A percentile compares a stretch with the other conserved stretches of the same genome.
Conservation (phyloP, 2,888 invertebrate species). For the Tachystola acroxantha region DNA sequence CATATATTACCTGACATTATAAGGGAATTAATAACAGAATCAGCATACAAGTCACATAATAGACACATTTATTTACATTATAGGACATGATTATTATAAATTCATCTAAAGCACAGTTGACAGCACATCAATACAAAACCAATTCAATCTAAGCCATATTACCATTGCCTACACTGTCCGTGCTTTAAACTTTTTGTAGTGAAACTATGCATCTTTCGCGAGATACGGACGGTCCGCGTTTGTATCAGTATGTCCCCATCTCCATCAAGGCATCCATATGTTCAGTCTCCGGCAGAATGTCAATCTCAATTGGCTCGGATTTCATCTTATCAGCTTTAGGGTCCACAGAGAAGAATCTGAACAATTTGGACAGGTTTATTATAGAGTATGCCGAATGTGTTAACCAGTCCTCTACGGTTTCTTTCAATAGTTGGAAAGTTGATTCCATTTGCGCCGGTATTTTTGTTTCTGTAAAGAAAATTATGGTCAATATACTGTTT, state of each 20-base stretch:
- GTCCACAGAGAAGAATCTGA: conserved; percentile 64
- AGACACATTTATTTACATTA: too few relatives aligned
- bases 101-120: too few relatives aligned
- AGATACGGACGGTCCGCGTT: too few relatives aligned
- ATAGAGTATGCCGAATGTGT: conserved; percentile 83
- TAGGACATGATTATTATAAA: too few relatives aligned
- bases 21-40: too few relatives aligned
- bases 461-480: conserved; percentile 22
- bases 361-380: conserved; percentile 79
- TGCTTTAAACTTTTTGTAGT: too few relatives aligned
- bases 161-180: too few relatives aligned
- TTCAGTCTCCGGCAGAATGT: conserved; percentile 66
- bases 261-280: conserved; percentile 68
- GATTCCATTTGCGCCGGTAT: conserved; percentile 67
- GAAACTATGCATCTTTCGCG: too few relatives aligned
- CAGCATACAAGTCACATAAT: too few relatives aligned
- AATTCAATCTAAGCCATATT: too few relatives aligned
- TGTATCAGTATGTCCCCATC: conserved; percentile 25
- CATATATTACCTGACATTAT: too few relatives aligned
- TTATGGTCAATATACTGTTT: conserved; percentile 1
- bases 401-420: conserved; percentile 82
- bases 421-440: conserved; percentile 81
- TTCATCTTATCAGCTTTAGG: conserved; percentile 42
- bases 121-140: too few relatives aligned
- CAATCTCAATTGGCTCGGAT: conserved; percentile 55